phyloP scores from a whole-genome alignment of 2,797 vertebrate species.

The Dallia pectoralis region DNA sequence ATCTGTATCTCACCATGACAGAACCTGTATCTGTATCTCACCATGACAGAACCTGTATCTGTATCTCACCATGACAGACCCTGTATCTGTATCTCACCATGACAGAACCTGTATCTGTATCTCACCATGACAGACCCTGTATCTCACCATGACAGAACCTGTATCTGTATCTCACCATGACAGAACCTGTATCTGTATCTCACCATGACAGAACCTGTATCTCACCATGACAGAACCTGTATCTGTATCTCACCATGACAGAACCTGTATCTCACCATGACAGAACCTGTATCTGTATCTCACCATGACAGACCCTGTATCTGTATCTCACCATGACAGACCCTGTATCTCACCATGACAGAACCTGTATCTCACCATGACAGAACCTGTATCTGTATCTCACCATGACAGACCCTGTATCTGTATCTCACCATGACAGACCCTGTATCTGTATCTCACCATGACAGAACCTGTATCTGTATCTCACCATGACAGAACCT shows the following conservation, averaged over 20 bases:
- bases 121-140: background rate
- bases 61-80: no score
- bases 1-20: no score
- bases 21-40: conserved; percentile 59
- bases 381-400: no score
- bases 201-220: conserved; percentile 82
- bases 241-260: no score
- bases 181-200: background rate
- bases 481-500: conserved; percentile 82
- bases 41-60: no score
- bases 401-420: no score
- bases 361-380: conserved; percentile 80
- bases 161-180: no score
- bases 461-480: background rate
- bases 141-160: conserved; percentile 90
- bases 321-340: conserved; percentile 84
- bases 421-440: conserved; percentile 84
- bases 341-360: no score
- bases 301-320: no score
- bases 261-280: conserved; percentile 80
- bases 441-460: no score
- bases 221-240: conserved; percentile 94
- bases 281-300: no score
- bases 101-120: no score
- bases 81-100: conserved; percentile 80